Percentiles rank a stretch among this genome's conserved stretches.
Conservation (phyloP, 2,888 invertebrate genomes). For the Meliscaeva auricollis region DNA sequence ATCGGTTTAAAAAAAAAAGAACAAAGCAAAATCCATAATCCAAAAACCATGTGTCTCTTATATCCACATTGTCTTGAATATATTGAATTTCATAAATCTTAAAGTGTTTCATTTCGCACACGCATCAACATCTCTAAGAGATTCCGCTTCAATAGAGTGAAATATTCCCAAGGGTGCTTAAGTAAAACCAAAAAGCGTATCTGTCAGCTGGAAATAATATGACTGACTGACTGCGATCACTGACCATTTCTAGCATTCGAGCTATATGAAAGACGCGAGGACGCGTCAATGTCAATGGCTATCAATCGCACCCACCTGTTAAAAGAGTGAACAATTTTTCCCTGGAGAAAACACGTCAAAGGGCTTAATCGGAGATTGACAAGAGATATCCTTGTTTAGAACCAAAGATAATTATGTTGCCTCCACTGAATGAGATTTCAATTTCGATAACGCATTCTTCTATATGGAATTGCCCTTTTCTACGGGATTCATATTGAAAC, state of each 20-base stretch:
- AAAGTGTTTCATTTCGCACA: conserved; percentile 58
- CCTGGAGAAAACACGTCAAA: conserved; percentile 62
- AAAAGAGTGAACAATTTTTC: conserved; percentile 54
- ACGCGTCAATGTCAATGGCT: conserved; percentile 37
- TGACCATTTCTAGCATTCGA: neutral
- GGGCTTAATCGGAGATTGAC: conserved; percentile 62
- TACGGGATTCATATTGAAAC: neutral
- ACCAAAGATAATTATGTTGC: conserved; percentile 69
- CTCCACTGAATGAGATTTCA: conserved; percentile 65
- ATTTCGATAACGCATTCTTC: conserved; percentile 60
- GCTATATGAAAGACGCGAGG: neutral
- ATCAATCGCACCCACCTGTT: conserved; percentile 57
- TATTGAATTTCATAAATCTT: conserved; percentile 54
- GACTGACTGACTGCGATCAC: conserved; percentile 19
- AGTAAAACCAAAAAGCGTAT: conserved; percentile 58
- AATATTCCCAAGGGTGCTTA: conserved; percentile 33
- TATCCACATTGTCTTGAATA: neutral
- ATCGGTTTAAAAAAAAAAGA: too few relatives aligned
- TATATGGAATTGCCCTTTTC: neutral
- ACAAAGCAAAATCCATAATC: too few relatives aligned
- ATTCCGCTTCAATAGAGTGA: conserved; percentile 12
- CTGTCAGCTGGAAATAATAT: conserved; percentile 70
- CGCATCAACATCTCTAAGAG: conserved; percentile 14
- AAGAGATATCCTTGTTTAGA: conserved; percentile 71
- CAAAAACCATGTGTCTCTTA: too few relatives aligned